phyloP scores from a whole-genome alignment of 2,797 vertebrate genomes.

The Cichlasoma orientale region DNA sequence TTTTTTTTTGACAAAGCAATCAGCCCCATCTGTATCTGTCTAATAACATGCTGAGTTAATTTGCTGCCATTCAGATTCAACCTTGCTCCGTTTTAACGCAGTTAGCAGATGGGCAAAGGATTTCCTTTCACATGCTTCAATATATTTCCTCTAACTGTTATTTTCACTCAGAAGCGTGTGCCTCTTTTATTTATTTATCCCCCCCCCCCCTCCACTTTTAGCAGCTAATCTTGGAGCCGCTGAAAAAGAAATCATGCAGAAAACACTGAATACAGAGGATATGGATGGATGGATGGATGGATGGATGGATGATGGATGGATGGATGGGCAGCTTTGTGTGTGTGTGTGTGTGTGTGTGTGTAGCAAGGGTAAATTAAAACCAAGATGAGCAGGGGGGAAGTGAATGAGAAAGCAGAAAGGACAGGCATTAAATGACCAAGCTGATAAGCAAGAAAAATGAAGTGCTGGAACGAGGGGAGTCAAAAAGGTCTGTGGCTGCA shows the following conservation, averaged over 20 bases:
- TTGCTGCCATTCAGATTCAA: constrained; percentile 59
- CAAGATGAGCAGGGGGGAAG: constrained; percentile 41
- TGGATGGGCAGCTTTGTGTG: neutral
- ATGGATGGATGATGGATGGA: neutral
- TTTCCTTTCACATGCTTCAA: constrained; percentile 77
- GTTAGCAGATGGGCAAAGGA: constrained; percentile 78
- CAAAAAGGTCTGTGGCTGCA: constrained; percentile 66
- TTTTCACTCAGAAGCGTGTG: constrained; percentile 70
- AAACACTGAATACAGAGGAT: constrained; percentile 51
- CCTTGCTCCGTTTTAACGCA: constrained; percentile 67
- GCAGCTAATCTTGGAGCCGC: constrained; percentile 75
- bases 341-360: neutral
- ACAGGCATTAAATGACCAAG: constrained; percentile 31
- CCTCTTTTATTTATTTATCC: constrained; percentile 45
- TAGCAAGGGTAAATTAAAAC: neutral
- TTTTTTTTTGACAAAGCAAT: constrained; percentile 64
- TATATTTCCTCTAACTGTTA: constrained; percentile 78
- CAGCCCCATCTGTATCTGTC: constrained; percentile 68
- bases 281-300: constrained; percentile 18
- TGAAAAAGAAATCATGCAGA: constrained; percentile 76
- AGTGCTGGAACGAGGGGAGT: constrained; percentile 62
- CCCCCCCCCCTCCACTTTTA: constrained; percentile 10
- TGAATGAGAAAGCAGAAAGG: constrained; percentile 33
- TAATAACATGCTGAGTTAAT: constrained; percentile 72
- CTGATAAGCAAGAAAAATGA: constrained; percentile 60